phyloP scores from a whole-genome alignment of 2,113 vertebrate genomes.

The Tyrannus savana region DNA sequence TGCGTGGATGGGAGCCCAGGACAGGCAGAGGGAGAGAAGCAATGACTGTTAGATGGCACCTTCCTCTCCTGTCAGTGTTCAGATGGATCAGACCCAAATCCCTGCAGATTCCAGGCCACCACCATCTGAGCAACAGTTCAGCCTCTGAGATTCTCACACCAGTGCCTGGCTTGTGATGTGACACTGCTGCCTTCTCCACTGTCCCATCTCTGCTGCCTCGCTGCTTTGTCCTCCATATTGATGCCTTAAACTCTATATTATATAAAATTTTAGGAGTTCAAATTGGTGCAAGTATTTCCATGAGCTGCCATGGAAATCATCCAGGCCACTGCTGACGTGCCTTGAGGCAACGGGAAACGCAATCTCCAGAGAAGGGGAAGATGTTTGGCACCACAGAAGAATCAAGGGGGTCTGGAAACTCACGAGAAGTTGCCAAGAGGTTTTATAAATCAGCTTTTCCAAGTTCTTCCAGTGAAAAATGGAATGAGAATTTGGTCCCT shows the following conservation, averaged over 20 bases:
- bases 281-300: background rate
- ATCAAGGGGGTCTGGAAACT: background rate
- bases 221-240: background rate
- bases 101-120: background rate
- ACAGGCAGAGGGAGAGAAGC: background rate
- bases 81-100: background rate
- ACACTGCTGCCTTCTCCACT: background rate
- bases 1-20: accelerated
- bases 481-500: background rate
- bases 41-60: background rate
- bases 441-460: background rate
- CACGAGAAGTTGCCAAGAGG: background rate
- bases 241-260: too few relatives aligned
- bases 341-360: background rate
- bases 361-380: background rate
- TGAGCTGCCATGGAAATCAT: background rate
- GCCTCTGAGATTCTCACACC: background rate
- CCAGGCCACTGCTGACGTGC: background rate
- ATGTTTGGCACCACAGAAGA: background rate
- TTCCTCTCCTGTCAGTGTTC: background rate
- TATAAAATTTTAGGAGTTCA: background rate
- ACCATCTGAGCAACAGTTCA: background rate
- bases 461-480: background rate
- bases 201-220: background rate
- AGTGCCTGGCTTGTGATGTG: accelerated